Percentiles rank a stretch among this genome's conserved stretches.
These are phyloP conservation scores for Monomorium pharaonis DNA, from an alignment of 1,140 invertebrate species.

Conservation along the genomic window DNA sequence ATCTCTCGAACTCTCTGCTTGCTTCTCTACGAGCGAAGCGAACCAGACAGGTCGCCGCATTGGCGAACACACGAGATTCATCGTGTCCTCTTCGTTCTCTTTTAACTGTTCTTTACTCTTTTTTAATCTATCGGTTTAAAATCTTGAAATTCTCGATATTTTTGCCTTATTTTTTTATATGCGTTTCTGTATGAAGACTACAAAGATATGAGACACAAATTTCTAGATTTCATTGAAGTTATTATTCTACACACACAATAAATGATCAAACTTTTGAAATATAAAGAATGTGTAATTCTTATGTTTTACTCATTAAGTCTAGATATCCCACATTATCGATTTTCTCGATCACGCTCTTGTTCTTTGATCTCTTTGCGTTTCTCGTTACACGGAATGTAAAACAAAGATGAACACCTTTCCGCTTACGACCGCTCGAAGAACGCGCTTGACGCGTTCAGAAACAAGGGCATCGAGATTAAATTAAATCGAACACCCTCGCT, in stretches of 20 bases:
- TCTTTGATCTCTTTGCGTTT: background rate
- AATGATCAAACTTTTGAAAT: background rate
- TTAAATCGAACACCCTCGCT: constrained; percentile 73
- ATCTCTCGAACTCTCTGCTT: constrained; percentile 77
- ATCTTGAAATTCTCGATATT: constrained; percentile 6
- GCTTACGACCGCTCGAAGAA: background rate
- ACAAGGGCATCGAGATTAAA: constrained; percentile 69
- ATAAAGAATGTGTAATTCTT: background rate
- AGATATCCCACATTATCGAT: background rate
- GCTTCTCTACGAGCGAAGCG: constrained; percentile 58
- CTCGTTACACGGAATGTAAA: constrained; percentile 8
- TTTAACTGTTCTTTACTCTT: background rate
- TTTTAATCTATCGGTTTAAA: background rate
- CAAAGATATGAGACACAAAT: background rate
- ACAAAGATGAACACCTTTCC: constrained; percentile 33
- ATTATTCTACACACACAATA: background rate
- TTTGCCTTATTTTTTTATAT: background rate
- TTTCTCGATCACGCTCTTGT: background rate
- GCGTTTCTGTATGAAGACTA: background rate
- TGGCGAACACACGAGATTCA: constrained; percentile 61
- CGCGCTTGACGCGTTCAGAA: background rate
- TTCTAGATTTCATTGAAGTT: background rate
- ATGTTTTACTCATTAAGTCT: background rate
- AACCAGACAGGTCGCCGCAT: constrained; percentile 54
- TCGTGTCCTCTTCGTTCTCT: constrained; percentile 49